Base-by-base conservation (phyloP, 2,797 vertebrate species). In the Threskiornis aethiopicus region DNA sequence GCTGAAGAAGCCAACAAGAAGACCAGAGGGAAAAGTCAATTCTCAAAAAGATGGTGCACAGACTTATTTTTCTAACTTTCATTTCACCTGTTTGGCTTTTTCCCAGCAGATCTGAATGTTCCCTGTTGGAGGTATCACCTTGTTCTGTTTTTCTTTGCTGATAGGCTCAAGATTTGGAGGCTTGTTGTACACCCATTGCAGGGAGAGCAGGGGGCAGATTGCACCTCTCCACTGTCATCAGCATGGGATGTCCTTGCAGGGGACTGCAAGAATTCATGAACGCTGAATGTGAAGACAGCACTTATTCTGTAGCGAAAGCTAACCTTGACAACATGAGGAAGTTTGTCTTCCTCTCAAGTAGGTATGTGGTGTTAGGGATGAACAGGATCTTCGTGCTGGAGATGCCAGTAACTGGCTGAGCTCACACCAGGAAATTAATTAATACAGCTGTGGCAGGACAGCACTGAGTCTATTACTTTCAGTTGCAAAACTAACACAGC, bases 131-230 rank as follows among this genome's bases (percentile, higher is more conserved):
- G 2, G 7, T n/a, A 62, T 18, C 8, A 3, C 14, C 13, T 49
- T 58, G 6, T 52, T 72, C 31, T 76, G 2, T 9, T 84, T 87
- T 79, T 26, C 6, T 77, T 83, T 82, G 39, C 21, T 54, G 33
- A 54, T 9, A 51, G 9, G 6, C 47, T 87, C 10, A 66, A 28
- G 7, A 1, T 79, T 29, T 62, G 58, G 35, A 54, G 54, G 20
- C 5, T 66, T 81, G 13, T 57, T 16, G 16, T 49, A 13, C 21
- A 22, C 4, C 5, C 4, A 4, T 13, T 20, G 3, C 1, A 0
- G 3, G 8, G 6, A 4, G 7, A 88, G 2, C 7, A 65, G 26
- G 28, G 14, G 3, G 9, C 24, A 77, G 35, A 44, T 22, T 72
- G 42, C 31, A 51, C 6, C 9, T 62, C 39, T 92, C 15, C 10